Evolutionary conservation across 2,797 vertebrate genomes (phyloP).

Genomic region (Pantherophis vulpinus): DNA sequence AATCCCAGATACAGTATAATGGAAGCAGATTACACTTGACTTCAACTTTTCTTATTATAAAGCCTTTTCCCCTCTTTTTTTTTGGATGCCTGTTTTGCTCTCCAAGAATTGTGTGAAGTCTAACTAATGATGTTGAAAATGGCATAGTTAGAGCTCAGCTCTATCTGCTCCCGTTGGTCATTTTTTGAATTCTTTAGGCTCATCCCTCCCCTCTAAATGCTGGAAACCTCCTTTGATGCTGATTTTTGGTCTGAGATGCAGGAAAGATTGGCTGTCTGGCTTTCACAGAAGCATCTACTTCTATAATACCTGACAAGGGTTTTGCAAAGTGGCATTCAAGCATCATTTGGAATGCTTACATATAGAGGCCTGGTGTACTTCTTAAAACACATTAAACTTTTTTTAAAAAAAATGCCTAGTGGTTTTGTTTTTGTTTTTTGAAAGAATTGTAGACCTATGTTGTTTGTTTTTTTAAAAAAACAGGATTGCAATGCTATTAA

Average conservation of each 20-base stretch:
- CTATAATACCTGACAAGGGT: neutral
- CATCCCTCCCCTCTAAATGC: neutral
- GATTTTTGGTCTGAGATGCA: neutral
- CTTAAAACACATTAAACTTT: neutral
- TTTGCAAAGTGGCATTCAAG: neutral
- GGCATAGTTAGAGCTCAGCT: neutral
- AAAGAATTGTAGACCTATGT: neutral
- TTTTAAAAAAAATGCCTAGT: neutral
- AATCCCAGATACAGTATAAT: neutral
- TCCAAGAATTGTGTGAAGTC: neutral
- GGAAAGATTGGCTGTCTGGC: neutral
- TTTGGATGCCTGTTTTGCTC: neutral
- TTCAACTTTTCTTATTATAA: neutral
- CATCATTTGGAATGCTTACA: neutral
- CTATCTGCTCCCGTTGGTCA: neutral
- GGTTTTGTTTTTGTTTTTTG: neutral
- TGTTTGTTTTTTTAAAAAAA: neutral
- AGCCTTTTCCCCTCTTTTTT: neutral
- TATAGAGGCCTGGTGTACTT: neutral
- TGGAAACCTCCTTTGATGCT: neutral
- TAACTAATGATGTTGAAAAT: neutral
- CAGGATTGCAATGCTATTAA: neutral
- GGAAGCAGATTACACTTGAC: neutral
- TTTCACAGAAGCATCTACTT: neutral
- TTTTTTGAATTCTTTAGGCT: neutral